Conservation (phyloP, 2,888 invertebrate species). For the Coleophora deauratella region DNA sequence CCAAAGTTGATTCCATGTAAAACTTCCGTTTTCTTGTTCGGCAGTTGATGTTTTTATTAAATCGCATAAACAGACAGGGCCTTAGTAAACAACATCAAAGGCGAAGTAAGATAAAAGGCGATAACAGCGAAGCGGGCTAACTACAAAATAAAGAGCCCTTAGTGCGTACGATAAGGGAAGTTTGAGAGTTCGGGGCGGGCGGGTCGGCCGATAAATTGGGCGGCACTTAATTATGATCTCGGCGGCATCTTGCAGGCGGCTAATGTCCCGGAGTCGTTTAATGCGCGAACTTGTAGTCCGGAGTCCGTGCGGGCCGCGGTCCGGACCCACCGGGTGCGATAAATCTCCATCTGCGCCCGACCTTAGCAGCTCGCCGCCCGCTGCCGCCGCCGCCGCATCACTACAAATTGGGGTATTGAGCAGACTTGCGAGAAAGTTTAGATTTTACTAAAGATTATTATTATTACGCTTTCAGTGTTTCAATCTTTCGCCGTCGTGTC, state of each 20-base stretch:
- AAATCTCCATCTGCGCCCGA: slow-evolving; percentile 64
- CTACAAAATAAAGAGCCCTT: slow-evolving; percentile 71
- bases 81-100: slow-evolving; percentile 26
- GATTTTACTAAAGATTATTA: not conserved
- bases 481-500: no score
- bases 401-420: not conserved
- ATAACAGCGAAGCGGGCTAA: slow-evolving; percentile 58
- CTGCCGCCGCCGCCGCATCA: not conserved
- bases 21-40: slow-evolving; percentile 6
- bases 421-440: no score
- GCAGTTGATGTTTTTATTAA: slow-evolving; percentile 18
- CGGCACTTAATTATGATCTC: slow-evolving; percentile 74
- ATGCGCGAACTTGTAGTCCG: slow-evolving; percentile 71
- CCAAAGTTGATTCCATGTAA: not conserved
- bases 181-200: slow-evolving; percentile 61
- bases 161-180: slow-evolving; percentile 69
- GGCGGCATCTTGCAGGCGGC: slow-evolving; percentile 73
- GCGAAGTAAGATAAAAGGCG: slow-evolving; percentile 48
- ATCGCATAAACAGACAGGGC: slow-evolving; percentile 13
- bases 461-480: no score
- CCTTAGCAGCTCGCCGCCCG: slow-evolving; percentile 10
- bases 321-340: slow-evolving; percentile 43
- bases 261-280: slow-evolving; percentile 73
- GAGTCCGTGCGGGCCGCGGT: slow-evolving; percentile 32
- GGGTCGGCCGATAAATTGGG: slow-evolving; percentile 73